A percentile compares a stretch with the other conserved stretches of the same genome.
These are phyloP conservation scores for Prionailurus viverrinus DNA, from an alignment of 2,113 vertebrate genomes.

Conservation along the genomic window DNA sequence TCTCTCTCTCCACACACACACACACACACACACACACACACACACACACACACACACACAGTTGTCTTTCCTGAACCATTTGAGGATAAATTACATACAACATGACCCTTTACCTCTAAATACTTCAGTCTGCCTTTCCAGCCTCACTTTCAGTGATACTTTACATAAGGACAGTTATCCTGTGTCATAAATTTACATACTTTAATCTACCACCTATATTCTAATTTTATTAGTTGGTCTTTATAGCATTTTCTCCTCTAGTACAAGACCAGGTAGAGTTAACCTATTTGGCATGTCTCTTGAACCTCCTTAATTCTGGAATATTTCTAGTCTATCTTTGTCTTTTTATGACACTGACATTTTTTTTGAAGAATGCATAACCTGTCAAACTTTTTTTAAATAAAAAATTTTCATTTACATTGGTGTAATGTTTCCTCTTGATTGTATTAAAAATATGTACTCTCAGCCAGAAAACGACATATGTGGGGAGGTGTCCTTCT, in stretches of 20 bases:
- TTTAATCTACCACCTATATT: neutral
- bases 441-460: neutral
- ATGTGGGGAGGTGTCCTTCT: neutral
- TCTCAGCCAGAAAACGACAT: neutral
- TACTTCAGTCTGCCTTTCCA: neutral
- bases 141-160: neutral
- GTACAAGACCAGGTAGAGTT: neutral
- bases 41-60: neutral
- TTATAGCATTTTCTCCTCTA: neutral
- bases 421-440: neutral
- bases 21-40: neutral
- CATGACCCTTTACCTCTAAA: neutral
- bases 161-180: neutral
- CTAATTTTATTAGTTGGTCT: neutral
- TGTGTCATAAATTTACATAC: neutral
- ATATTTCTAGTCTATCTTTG: neutral
- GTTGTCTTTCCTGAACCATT: neutral
- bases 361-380: neutral
- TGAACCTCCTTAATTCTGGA: neutral
- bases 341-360: neutral
- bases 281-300: neutral
- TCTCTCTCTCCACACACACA: neutral
- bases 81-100: neutral
- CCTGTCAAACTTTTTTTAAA: neutral
- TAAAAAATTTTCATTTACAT: neutral